phyloP scores from a whole-genome alignment of 1,140 invertebrate genomes.

The Pentalonia nigronervosa region DNA sequence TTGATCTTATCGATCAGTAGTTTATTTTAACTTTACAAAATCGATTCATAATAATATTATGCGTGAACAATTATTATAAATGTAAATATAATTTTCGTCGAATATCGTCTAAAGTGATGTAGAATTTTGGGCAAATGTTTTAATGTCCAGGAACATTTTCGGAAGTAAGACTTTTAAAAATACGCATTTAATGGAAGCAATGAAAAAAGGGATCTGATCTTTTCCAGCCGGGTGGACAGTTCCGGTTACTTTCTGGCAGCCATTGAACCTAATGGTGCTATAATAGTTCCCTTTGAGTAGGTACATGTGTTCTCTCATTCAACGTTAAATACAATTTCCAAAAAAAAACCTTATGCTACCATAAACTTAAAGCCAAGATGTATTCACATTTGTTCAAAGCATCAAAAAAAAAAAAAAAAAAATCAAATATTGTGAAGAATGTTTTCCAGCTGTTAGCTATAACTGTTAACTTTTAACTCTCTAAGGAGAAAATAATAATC shows the following conservation, averaged over 20 bases:
- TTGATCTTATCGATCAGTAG: background rate
- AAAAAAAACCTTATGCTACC: conserved; percentile 16
- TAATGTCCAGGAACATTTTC: background rate
- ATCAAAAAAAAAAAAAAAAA: too few relatives aligned
- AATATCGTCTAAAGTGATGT: background rate
- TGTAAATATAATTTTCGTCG: background rate
- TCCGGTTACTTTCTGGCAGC: conserved; percentile 28
- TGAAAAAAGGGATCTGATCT: background rate
- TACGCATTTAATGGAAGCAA: background rate
- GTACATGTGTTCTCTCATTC: background rate
- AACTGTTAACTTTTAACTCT: background rate
- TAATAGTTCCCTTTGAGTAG: background rate
- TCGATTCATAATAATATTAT: background rate
- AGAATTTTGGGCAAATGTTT: background rate
- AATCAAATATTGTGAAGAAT: background rate
- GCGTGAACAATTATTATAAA: background rate
- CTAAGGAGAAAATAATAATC: background rate
- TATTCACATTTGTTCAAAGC: background rate
- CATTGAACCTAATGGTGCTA: conserved; percentile 31
- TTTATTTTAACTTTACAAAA: background rate
- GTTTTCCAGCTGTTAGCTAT: background rate
- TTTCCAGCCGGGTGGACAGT: conserved; percentile 30
- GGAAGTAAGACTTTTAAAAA: conserved; percentile 8
- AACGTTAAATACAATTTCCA: conserved; percentile 18
- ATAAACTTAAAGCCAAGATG: background rate